A percentile compares a stretch with the other conserved stretches of the same genome.
Conservation (phyloP, 2,113 vertebrate species). For the Desmodus rotundus region DNA sequence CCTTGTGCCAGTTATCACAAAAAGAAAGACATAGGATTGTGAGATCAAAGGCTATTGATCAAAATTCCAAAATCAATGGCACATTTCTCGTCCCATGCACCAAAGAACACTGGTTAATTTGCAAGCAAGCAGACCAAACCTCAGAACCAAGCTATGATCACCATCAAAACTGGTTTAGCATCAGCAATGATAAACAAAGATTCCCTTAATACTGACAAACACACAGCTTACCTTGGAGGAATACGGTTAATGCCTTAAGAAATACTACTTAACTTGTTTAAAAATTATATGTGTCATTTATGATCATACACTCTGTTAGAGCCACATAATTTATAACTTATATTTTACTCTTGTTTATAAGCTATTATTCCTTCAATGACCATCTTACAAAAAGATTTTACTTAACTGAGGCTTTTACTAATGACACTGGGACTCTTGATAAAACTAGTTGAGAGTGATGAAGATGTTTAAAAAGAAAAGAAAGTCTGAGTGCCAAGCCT, state of each 20-base stretch:
- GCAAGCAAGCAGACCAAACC: slow-evolving; percentile 6
- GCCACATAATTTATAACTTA: neutral
- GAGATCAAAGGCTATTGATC: slow-evolving; percentile 74
- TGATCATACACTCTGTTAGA: neutral
- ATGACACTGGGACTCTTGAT: neutral
- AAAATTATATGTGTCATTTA: neutral
- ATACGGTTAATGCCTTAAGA: neutral
- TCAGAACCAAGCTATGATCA: neutral
- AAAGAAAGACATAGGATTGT: slow-evolving; percentile 68
- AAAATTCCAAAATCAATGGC: slow-evolving; percentile 65
- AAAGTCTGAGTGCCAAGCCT: neutral
- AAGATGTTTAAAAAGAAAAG: neutral
- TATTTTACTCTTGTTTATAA: neutral
- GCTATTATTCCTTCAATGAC: neutral
- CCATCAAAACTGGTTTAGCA: neutral
- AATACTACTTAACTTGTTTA: neutral
- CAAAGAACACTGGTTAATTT: slow-evolving; percentile 61
- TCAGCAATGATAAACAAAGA: neutral
- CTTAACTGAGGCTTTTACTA: neutral
- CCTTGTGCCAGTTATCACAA: slow-evolving; percentile 44
- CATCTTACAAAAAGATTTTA: neutral
- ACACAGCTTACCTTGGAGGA: neutral
- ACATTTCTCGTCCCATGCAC: slow-evolving; percentile 25
- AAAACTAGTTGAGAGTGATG: neutral
- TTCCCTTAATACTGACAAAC: neutral